These are phyloP conservation scores for Prionailurus viverrinus DNA, from an alignment of 2,113 vertebrate genomes.

Conservation along the genomic window DNA sequence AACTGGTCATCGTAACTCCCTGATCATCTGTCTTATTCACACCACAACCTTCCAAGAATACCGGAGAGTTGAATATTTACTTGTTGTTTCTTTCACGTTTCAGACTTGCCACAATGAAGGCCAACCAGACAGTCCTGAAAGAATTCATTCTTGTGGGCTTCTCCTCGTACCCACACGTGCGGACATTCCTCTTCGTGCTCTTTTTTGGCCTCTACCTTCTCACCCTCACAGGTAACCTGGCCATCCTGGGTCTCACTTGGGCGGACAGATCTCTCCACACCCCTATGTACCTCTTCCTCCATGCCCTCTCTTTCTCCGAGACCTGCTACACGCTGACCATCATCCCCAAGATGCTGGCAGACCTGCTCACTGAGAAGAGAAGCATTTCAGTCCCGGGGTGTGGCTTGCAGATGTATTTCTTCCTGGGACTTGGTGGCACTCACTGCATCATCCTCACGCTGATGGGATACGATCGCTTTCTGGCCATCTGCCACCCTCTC, in stretches of 20 bases:
- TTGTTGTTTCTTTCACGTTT: background rate
- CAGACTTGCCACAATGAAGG: background rate
- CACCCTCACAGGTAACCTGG: slow-evolving; percentile 82
- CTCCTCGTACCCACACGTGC: slow-evolving; percentile 21
- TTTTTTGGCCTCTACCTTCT: slow-evolving; percentile 76
- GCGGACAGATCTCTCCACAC: slow-evolving; percentile 67
- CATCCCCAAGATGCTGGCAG: slow-evolving; percentile 61
- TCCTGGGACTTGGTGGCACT: slow-evolving; percentile 63
- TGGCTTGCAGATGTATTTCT: slow-evolving; percentile 71
- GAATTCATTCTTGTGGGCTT: slow-evolving; percentile 77
- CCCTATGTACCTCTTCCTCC: slow-evolving; percentile 72
- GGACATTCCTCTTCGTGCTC: background rate
- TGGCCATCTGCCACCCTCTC: slow-evolving; percentile 74
- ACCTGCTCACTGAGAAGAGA: background rate
- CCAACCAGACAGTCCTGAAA: slow-evolving; percentile 36
- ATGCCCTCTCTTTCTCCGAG: slow-evolving; percentile 69
- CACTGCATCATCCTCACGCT: slow-evolving; percentile 60
- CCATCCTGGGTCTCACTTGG: slow-evolving; percentile 74
- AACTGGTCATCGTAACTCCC: background rate
- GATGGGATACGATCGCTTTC: slow-evolving; percentile 79
- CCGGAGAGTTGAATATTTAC: background rate
- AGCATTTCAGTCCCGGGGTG: slow-evolving; percentile 56
- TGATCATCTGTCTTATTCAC: background rate
- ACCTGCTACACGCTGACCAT: slow-evolving; percentile 53
- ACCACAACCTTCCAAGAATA: background rate